Evolutionary conservation across 2,113 vertebrate genomes (phyloP), one percentile per base, ranked within the genome.

Genomic region (Turdus rufiventris): DNA sequence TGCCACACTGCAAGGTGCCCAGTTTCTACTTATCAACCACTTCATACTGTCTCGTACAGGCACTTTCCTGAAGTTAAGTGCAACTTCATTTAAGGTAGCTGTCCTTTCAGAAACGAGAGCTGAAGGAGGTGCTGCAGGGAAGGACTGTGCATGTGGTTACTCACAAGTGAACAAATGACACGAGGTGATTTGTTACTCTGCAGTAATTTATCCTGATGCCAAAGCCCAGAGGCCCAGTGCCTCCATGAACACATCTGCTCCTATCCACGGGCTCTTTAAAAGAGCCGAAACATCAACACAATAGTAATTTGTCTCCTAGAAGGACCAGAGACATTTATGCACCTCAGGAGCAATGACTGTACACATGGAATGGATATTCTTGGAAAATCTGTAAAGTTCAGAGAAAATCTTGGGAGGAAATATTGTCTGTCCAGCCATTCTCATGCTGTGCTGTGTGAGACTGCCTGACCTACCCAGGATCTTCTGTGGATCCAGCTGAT

Each of bases 311-410:
- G 54, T 89, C 82, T 95, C 71, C 67, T 58, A 65, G 43, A 4
- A 76, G 54, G 54, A 73, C 23, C 60, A 58, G 60, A 79, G 60
- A 90, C 71, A 77, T 83, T 91, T 91, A 94, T 42, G 63, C 29
- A 93, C 58, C 94, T 93, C 85, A 66, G 63, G 58, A 95, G 82
- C 88, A 91, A 73, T 62, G 54, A 82, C 26, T 61, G 38, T 45
- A 92, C 56, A 62, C 48, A 75, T 40, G 63, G 78, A 93, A 83
- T 47, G 75, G 33, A 74, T 88, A 77, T 66, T 88, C 75, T 48
- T 71, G 73, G 81, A 94, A 96, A 94, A 76, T 12, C 28, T 53
- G 85, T 45, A 34, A 43, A 90, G 63, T 76, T 82, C 21, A 78
- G 48, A 47, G 66, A 83, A 90, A 70, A 29, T 42, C 34, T 36